Conservation (phyloP, 2,888 invertebrate genomes). For the Apotomis capreana region DNA sequence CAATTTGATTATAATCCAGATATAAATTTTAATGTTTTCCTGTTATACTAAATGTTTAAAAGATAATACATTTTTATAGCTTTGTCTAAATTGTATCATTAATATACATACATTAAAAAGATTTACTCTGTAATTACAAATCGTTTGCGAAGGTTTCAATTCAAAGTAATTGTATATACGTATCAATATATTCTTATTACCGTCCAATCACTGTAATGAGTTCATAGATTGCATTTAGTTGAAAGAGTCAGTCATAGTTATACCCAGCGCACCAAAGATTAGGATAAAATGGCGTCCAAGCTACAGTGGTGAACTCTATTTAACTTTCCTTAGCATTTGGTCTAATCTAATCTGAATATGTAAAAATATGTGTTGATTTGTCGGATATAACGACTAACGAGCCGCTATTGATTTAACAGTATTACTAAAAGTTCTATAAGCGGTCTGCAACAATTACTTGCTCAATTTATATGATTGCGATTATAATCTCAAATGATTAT, state of each 20-base stretch:
- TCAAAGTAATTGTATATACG: not conserved
- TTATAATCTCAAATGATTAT: conserved; percentile 70
- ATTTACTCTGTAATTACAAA: not conserved
- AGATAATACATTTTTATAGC: no score
- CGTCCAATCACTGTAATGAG: conserved; percentile 41
- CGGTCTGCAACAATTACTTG: conserved; percentile 53
- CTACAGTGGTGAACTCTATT: conserved; percentile 55
- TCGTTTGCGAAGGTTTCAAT: not conserved
- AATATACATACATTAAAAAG: not conserved
- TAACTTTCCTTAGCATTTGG: conserved; percentile 55
- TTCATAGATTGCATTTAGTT: conserved; percentile 55
- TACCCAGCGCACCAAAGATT: conserved; percentile 82
- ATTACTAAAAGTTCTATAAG: conserved; percentile 35
- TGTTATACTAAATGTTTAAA: no score
- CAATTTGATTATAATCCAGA: no score
- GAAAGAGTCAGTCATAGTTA: conserved; percentile 61
- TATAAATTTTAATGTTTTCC: no score
- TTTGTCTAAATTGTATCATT: not conserved
- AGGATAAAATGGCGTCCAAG: conserved; percentile 68
- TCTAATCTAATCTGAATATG: conserved; percentile 54
- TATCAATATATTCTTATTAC: not conserved
- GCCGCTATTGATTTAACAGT: conserved; percentile 41
- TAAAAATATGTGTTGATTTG: conserved; percentile 52
- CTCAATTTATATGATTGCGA: conserved; percentile 55
- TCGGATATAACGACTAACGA: conserved; percentile 19